Base-by-base conservation (phyloP, 2,888 invertebrate genomes). In the Leucophora obtusa region DNA sequence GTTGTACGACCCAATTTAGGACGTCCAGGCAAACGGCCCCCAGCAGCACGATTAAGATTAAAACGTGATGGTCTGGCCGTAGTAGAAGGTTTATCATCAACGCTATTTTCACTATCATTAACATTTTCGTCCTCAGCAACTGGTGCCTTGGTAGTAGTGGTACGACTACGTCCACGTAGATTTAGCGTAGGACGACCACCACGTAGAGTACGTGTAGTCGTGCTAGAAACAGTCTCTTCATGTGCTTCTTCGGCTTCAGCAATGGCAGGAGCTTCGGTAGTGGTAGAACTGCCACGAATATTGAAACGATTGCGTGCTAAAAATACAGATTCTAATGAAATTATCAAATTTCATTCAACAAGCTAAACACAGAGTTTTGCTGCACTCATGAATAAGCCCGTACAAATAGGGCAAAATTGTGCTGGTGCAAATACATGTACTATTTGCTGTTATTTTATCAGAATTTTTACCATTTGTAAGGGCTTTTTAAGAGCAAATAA, bases 231-330 rank as follows among this genome's bases (percentile, higher is more conserved):
- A 1, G 78, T 78, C 33, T 85, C 87, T 0, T 85, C 83, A 4
- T 85, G 83, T 9, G 66, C 83, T 11, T 86, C 88, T 0, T 82
- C 83, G 9, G 83, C 76, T 1, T 83, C 79, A 47, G 15, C 14
- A 14, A 83, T 85, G 1, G 85, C 85, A 7, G 89, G 77, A n/a
- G 85, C 86, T 74, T 87, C 89, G 8, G 87, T 85, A 10, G 87
- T 84, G 17, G 89, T 87, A 43, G 87, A 85, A n/a, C 87, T 85
- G 17, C 89, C 89, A 15, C 90, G 89, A 56, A 91, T 74, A 54
- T 88, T 91, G 75, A 90, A 91, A 54, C 90, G 90, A 82, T 91
- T 91, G 56, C 90, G 90, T 28, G 90, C 90, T 90, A 75, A 1
- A 82, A 54, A 6, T 10, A 58, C 24, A 58, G 18, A 17, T 62